Conservation (phyloP, 2,888 invertebrate species). For the Entomobrya multifasciata region DNA sequence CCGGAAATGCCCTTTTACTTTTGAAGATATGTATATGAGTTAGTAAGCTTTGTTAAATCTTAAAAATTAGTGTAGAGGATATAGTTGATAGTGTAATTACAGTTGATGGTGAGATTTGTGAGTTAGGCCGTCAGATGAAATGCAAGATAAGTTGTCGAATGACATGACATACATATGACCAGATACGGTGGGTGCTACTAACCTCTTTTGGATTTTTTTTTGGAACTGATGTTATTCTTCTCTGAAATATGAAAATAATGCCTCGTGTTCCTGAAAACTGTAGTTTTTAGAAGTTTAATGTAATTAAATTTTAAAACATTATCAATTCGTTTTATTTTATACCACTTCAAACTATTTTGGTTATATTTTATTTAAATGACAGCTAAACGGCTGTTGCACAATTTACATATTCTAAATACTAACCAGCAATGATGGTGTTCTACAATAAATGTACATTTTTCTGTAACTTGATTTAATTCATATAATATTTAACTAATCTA, state of each 20-base stretch:
- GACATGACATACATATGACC: neutral
- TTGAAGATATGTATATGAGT: conserved; percentile 2
- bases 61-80: neutral
- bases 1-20: conserved; percentile 45
- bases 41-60: neutral
- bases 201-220: neutral
- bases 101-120: neutral
- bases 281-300: no score
- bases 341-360: no score
- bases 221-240: conserved; percentile 19
- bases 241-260: conserved; percentile 17
- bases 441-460: no score
- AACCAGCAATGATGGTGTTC: no score
- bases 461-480: no score
- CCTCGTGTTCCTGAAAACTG: conserved; percentile 24
- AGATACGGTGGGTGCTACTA: conserved; percentile 39
- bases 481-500: no score
- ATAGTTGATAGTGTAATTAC: neutral
- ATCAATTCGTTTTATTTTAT: no score
- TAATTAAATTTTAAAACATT: no score
- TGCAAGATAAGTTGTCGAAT: neutral
- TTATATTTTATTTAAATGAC: no score
- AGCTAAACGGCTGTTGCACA: no score
- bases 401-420: no score
- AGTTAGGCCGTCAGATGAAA: neutral